Percentiles rank a stretch among this genome's conserved stretches.
Conservation (phyloP, 2,888 invertebrate genomes). For the Coleophora deauratella region DNA sequence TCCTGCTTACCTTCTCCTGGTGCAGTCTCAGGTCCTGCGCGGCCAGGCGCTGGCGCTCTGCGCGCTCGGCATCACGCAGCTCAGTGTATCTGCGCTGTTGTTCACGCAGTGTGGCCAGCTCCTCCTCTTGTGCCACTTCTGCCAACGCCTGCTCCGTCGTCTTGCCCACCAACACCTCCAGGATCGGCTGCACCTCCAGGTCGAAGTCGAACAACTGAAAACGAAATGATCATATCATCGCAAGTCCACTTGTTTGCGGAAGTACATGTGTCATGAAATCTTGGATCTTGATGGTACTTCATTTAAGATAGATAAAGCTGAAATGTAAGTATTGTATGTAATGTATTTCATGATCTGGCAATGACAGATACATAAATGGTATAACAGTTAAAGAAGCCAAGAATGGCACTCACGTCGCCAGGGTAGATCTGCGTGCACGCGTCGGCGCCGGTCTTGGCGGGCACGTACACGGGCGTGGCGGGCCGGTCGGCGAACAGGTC, state of each 20-base stretch:
- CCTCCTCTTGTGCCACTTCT: constrained; percentile 95
- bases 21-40: constrained; percentile 82
- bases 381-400: too few species aligned
- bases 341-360: too few species aligned
- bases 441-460: constrained; percentile 87
- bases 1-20: constrained; percentile 73
- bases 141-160: constrained; percentile 91
- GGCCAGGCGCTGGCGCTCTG: constrained; percentile 86
- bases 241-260: background rate
- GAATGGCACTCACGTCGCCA: constrained; percentile 80
- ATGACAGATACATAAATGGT: too few species aligned
- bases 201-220: constrained; percentile 91
- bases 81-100: constrained; percentile 81
- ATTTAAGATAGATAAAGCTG: too few species aligned
- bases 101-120: constrained; percentile 84
- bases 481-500: constrained; percentile 90
- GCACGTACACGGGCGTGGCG: constrained; percentile 83
- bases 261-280: too few species aligned
- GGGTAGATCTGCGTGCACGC: constrained; percentile 90
- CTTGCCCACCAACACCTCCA: constrained; percentile 92
- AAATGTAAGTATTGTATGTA: too few species aligned
- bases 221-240: background rate
- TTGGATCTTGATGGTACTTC: too few species aligned
- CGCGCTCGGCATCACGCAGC: constrained; percentile 85
- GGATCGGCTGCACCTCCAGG: constrained; percentile 89